Evolutionary conservation across 2,888 invertebrate genomes (phyloP).

Genomic region (Netelia melanura): DNA sequence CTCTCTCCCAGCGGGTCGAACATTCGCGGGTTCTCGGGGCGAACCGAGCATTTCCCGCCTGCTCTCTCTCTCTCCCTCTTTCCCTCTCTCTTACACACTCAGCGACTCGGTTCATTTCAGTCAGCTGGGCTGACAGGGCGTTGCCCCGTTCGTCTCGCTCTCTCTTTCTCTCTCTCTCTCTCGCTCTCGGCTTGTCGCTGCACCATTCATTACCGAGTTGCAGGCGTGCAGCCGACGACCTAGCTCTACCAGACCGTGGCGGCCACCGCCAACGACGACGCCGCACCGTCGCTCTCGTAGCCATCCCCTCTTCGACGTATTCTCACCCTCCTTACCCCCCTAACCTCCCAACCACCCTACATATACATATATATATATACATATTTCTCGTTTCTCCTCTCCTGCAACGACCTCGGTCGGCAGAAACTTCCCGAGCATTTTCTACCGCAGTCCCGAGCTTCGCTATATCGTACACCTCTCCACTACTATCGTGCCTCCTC

Average conservation of each 20-base stretch:
- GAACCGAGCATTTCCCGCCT: slow-evolving; percentile 68
- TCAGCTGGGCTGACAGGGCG: slow-evolving; percentile 83
- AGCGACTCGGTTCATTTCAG: slow-evolving; percentile 80
- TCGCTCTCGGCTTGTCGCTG: slow-evolving; percentile 66
- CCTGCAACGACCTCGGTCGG: slow-evolving; percentile 30
- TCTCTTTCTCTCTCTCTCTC: slow-evolving; percentile 4
- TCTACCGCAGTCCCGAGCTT: slow-evolving; percentile 23
- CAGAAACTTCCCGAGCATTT: slow-evolving; percentile 30
- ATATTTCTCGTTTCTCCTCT: slow-evolving; percentile 33
- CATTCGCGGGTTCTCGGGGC: slow-evolving; percentile 67
- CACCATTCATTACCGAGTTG: slow-evolving; percentile 81
- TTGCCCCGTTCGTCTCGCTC: slow-evolving; percentile 75
- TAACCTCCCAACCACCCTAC: background rate
- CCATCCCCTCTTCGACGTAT: slow-evolving; percentile 32
- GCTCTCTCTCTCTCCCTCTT: slow-evolving; percentile 25
- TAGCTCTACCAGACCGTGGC: slow-evolving; percentile 76
- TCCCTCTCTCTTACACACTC: slow-evolving; percentile 11
- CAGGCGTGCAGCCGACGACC: slow-evolving; percentile 76
- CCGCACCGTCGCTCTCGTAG: slow-evolving; percentile 52
- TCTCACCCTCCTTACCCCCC: slow-evolving; percentile 29
- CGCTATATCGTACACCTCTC: slow-evolving; percentile 29
- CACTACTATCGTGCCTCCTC: slow-evolving; percentile 69
- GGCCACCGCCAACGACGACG: slow-evolving; percentile 56
- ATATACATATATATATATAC: no score
- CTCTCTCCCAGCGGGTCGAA: slow-evolving; percentile 53